A percentile compares a stretch with the other conserved stretches of the same genome.
phyloP scores from a whole-genome alignment of 2,888 invertebrate species.

The Argyra leucocephala region DNA sequence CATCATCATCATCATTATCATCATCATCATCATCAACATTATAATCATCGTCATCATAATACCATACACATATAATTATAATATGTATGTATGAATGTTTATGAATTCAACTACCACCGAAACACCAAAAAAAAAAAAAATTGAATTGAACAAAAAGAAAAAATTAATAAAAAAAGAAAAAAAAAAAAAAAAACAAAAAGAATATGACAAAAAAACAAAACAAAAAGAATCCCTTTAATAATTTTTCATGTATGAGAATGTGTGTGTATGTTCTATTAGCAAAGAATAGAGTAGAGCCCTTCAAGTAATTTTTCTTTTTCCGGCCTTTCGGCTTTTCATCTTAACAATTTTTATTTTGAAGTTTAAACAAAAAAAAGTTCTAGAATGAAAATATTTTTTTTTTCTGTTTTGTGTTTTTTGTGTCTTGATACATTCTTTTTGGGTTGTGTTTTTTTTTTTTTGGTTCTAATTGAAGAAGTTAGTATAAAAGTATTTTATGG shows the following conservation, averaged over 20 bases:
- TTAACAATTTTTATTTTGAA: slow-evolving; percentile 5
- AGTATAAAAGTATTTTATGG: too few relatives aligned
- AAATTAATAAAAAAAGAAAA: too few relatives aligned
- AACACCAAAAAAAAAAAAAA: slow-evolving; percentile 1
- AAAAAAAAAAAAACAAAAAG: too few relatives aligned
- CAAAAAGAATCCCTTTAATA: too few relatives aligned
- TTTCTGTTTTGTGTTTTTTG: background rate
- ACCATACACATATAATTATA: too few relatives aligned
- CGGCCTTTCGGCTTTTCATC: slow-evolving; percentile 11
- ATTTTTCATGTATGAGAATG: too few relatives aligned
- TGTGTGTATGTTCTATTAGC: too few relatives aligned
- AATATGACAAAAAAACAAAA: too few relatives aligned
- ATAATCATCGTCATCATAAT: too few relatives aligned
- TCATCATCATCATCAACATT: too few relatives aligned
- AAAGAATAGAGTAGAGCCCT: background rate
- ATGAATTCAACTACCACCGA: background rate
- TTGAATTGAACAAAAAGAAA: background rate
- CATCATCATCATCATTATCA: background rate
- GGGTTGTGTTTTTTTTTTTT: too few relatives aligned
- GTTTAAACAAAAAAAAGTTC: background rate
- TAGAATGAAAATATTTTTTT: background rate
- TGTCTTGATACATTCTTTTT: background rate
- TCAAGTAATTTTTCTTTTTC: slow-evolving; percentile 7
- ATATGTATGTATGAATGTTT: background rate
- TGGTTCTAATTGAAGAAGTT: too few relatives aligned